Conservation (phyloP, 2,113 vertebrate genomes). For the Hemichromis elongatus region DNA sequence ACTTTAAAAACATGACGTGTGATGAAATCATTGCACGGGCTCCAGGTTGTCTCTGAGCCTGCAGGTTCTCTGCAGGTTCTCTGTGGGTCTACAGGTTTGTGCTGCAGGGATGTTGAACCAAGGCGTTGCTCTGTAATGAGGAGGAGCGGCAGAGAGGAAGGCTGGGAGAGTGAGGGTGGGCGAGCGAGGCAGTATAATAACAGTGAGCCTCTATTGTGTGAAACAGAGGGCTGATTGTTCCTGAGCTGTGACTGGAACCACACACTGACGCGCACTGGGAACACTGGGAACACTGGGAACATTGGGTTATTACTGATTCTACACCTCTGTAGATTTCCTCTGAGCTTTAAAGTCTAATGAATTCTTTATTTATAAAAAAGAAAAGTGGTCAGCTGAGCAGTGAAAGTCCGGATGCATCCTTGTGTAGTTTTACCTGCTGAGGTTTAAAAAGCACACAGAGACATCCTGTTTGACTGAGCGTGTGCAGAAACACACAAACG, state of each 20-base stretch:
- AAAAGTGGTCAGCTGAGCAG: not conserved
- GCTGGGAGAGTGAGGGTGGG: not conserved
- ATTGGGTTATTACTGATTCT: not conserved
- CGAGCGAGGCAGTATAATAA: constrained; percentile 46
- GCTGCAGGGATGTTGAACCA: not conserved
- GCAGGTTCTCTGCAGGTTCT: not conserved
- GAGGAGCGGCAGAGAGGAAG: not conserved
- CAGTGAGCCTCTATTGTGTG: constrained; percentile 62
- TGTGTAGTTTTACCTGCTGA: not conserved
- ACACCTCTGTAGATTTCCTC: not conserved
- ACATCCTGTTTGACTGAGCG: not conserved
- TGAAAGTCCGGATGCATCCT: not conserved
- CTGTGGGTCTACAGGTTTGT: not conserved
- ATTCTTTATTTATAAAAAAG: not conserved
- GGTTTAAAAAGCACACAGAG: not conserved
- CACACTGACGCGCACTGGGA: constrained; percentile 10
- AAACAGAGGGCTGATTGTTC: constrained; percentile 70
- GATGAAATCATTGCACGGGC: not conserved
- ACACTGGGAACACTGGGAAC: constrained; percentile 10
- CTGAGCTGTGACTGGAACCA: constrained; percentile 12
- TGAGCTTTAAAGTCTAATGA: not conserved
- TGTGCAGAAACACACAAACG: not conserved
- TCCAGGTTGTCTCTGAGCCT: not conserved
- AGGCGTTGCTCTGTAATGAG: not conserved
- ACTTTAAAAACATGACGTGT: not conserved